Conservation (phyloP, 2,113 vertebrate genomes). For the Grammatotria lemairii region DNA sequence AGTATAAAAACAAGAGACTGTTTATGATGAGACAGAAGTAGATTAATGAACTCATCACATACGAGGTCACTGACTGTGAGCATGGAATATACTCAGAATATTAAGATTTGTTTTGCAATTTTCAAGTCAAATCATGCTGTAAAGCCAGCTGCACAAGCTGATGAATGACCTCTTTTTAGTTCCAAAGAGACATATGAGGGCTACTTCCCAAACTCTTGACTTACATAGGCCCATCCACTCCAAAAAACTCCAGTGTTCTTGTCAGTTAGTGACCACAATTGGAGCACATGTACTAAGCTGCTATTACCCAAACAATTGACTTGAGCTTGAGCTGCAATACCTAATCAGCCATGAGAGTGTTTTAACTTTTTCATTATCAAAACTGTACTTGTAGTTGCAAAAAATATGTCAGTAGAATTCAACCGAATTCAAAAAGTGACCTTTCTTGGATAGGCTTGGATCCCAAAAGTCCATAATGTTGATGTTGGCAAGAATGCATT, state of each 20-base stretch:
- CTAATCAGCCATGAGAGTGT: not conserved
- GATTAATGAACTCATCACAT: not conserved
- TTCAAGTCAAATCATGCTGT: not conserved
- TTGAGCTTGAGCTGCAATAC: not conserved
- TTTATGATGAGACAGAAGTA: not conserved
- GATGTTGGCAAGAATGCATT: not conserved
- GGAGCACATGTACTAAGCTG: not conserved
- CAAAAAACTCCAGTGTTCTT: not conserved
- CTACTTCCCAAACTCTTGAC: not conserved
- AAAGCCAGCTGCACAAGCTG: not conserved
- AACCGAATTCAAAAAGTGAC: not conserved
- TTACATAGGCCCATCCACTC: not conserved
- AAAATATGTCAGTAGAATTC: not conserved
- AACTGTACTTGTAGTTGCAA: not conserved
- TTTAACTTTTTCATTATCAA: not conserved
- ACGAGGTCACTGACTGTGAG: not conserved
- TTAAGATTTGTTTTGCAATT: not conserved
- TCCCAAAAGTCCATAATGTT: not conserved
- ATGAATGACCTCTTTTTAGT: not conserved
- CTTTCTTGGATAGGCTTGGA: not conserved
- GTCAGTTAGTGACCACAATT: not conserved
- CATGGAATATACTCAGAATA: accelerated
- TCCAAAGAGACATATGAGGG: not conserved
- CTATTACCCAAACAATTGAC: not conserved
- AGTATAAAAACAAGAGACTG: not conserved